Percentiles rank a stretch among this genome's conserved stretches.
phyloP scores from a whole-genome alignment of 2,888 invertebrate genomes.

The Synanthedon tipuliformis region DNA sequence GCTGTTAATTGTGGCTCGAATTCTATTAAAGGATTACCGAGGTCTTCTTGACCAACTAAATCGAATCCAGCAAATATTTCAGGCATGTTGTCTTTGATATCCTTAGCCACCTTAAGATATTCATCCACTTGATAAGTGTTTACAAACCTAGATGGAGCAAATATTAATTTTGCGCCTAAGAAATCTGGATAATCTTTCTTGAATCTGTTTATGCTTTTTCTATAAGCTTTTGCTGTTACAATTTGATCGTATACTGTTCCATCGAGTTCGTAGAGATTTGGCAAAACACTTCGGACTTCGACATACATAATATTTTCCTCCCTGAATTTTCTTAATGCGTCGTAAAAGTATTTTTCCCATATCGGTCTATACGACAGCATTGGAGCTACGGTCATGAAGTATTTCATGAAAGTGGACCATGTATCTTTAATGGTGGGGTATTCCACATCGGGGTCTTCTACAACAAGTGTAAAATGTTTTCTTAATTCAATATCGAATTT shows the following conservation, averaged over 20 bases:
- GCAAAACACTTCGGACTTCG: slow-evolving; percentile 75
- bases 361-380: slow-evolving; percentile 73
- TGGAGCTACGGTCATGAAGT: slow-evolving; percentile 65
- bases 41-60: slow-evolving; percentile 83
- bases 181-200: slow-evolving; percentile 72
- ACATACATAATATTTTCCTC: slow-evolving; percentile 78
- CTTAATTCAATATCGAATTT: slow-evolving; percentile 65
- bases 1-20: slow-evolving; percentile 69
- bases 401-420: slow-evolving; percentile 70
- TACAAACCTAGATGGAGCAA: slow-evolving; percentile 70
- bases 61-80: slow-evolving; percentile 82
- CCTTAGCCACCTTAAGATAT: slow-evolving; percentile 48
- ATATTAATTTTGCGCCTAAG: slow-evolving; percentile 76
- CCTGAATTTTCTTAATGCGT: slow-evolving; percentile 71
- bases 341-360: slow-evolving; percentile 75
- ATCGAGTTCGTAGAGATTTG: slow-evolving; percentile 74
- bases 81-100: slow-evolving; percentile 65
- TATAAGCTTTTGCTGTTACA: slow-evolving; percentile 71
- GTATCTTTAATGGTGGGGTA: slow-evolving; percentile 68
- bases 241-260: slow-evolving; percentile 66
- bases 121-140: slow-evolving; percentile 34
- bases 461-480: slow-evolving; percentile 67
- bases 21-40: slow-evolving; percentile 72
- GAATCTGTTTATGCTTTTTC: slow-evolving; percentile 69
- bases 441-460: slow-evolving; percentile 44